Percentiles rank a stretch among this genome's conserved stretches.
Conservation (phyloP, 2,888 invertebrate genomes). For the Stegophylla sp. region DNA sequence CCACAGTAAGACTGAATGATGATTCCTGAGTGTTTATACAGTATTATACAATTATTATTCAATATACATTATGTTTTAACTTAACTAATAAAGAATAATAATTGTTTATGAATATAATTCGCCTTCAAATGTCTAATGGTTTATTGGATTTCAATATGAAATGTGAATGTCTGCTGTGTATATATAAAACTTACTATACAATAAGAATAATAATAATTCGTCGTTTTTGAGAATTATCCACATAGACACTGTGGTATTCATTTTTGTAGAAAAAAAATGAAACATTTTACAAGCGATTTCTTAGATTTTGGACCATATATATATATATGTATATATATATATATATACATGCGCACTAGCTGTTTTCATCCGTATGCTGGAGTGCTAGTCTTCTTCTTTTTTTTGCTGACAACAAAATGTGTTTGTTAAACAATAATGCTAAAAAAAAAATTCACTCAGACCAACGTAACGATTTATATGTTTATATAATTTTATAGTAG, state of each 20-base stretch:
- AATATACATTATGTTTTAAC: too few relatives aligned
- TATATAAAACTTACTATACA: too few relatives aligned
- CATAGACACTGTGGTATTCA: too few relatives aligned
- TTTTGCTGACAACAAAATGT: not conserved
- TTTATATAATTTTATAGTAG: not conserved
- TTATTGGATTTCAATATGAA: too few relatives aligned
- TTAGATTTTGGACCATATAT: not conserved
- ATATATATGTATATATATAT: not conserved
- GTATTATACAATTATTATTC: too few relatives aligned
- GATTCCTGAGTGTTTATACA: too few relatives aligned
- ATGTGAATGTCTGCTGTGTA: too few relatives aligned
- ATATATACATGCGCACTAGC: not conserved
- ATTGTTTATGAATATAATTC: too few relatives aligned
- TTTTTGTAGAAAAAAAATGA: not conserved
- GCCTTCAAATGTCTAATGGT: too few relatives aligned
- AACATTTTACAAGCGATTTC: not conserved
- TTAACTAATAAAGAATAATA: too few relatives aligned
- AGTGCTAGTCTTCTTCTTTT: not conserved
- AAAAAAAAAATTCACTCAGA: not conserved
- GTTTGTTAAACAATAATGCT: constrained; percentile 6
- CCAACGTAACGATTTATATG: not conserved
- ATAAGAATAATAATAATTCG: not conserved
- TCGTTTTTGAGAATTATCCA: not conserved
- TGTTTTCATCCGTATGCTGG: not conserved
- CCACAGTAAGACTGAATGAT: too few relatives aligned